Evolutionary conservation across 2,797 vertebrate genomes (phyloP).

Genomic region (Notamacropus eugenii): DNA sequence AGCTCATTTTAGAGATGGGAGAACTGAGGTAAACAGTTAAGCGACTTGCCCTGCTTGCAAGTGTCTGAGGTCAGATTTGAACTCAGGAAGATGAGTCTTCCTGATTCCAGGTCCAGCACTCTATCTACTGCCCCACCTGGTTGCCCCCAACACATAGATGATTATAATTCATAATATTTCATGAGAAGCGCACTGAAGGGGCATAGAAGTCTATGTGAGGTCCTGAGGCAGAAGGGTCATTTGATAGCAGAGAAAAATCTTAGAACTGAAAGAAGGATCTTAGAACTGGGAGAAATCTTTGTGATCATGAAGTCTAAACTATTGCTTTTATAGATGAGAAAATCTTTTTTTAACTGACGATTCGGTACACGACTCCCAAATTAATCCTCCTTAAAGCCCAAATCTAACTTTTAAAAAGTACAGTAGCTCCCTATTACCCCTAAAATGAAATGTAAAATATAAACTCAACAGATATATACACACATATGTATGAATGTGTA

Average conservation of each 20-base stretch:
- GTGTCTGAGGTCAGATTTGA: background rate
- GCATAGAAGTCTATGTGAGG: background rate
- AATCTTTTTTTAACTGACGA: background rate
- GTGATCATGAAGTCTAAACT: background rate
- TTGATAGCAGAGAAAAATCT: background rate
- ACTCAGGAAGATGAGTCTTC: background rate
- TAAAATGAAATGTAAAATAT: background rate
- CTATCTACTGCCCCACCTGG: background rate
- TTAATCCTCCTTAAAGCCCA: background rate
- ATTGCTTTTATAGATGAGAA: background rate
- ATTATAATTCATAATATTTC: background rate
- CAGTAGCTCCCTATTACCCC: background rate
- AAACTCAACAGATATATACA: background rate
- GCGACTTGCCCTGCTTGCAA: background rate
- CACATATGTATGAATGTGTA: background rate
- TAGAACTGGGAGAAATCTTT: background rate
- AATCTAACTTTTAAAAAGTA: background rate
- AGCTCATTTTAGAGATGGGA: background rate
- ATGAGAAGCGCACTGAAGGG: background rate
- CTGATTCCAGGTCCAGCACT: background rate
- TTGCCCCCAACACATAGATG: background rate
- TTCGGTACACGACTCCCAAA: background rate
- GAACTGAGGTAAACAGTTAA: background rate
- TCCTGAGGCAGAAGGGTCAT: background rate
- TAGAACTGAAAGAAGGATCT: background rate